Evolutionary conservation across 2,113 vertebrate species (phyloP).

Genomic region (Larimichthys polyactis): DNA sequence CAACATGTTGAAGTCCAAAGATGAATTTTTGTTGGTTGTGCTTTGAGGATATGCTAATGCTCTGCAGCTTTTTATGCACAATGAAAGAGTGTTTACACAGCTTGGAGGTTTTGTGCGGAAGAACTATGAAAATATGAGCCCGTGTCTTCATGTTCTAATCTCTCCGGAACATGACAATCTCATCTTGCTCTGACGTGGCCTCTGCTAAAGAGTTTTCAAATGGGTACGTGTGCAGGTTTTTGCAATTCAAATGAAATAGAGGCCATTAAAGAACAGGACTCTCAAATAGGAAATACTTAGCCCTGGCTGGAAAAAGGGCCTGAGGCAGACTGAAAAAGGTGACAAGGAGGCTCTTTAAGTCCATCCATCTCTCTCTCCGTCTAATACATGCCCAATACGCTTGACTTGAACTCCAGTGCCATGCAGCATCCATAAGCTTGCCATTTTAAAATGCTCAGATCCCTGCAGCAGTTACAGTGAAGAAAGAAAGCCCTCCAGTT

Average conservation of each 20-base stretch:
- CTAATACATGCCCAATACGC: slow-evolving; percentile 25
- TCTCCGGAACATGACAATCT: slow-evolving; percentile 56
- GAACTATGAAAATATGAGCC: slow-evolving; percentile 58
- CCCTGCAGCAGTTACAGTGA: slow-evolving; percentile 72
- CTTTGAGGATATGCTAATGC: slow-evolving; percentile 63
- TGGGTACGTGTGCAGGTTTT: slow-evolving; percentile 62
- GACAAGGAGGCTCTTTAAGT: slow-evolving; percentile 59
- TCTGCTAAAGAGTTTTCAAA: slow-evolving; percentile 56
- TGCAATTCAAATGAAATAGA: slow-evolving; percentile 73
- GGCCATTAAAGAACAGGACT: slow-evolving; percentile 56
- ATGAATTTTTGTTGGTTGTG: slow-evolving; percentile 43
- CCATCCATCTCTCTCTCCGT: slow-evolving; percentile 33
- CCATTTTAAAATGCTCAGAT: slow-evolving; percentile 69
- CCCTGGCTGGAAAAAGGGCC: slow-evolving; percentile 44
- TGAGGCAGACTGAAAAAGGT: slow-evolving; percentile 60
- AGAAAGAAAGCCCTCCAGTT: slow-evolving; percentile 75
- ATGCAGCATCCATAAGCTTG: slow-evolving; percentile 59
- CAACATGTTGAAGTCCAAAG: slow-evolving; percentile 69
- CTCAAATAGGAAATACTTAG: slow-evolving; percentile 57
- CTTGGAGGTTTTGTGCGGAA: slow-evolving; percentile 58
- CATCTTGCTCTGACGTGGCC: slow-evolving; percentile 56
- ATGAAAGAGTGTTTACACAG: slow-evolving; percentile 53
- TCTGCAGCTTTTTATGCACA: slow-evolving; percentile 43
- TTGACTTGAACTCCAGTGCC: slow-evolving; percentile 48
- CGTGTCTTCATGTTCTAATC: slow-evolving; percentile 13